Percentiles rank a stretch among this genome's conserved stretches.
Evolutionary conservation across 2,888 invertebrate species (phyloP).

Genomic region (Ormyrus pomaceus): DNA sequence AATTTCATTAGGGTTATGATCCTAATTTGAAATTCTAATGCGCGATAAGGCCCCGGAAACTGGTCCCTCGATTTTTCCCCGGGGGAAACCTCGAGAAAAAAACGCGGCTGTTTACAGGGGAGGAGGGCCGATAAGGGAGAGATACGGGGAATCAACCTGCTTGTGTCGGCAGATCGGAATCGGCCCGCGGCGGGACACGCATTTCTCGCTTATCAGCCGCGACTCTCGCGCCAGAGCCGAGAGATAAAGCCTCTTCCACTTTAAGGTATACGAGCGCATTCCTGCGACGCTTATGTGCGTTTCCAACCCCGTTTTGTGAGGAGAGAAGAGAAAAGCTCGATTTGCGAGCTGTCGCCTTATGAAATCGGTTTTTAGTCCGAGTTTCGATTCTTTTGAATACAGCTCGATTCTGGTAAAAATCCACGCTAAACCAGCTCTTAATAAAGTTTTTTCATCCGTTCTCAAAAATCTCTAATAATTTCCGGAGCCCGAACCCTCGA

Average conservation of each 20-base stretch:
- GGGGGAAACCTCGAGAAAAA: neutral
- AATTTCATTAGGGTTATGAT: too few species aligned
- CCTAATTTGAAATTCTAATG: neutral
- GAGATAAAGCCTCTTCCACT: neutral
- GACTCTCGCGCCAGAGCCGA: conserved; percentile 49
- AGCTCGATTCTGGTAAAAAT: too few species aligned
- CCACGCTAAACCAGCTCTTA: too few species aligned
- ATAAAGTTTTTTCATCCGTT: too few species aligned
- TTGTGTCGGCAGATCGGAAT: conserved; percentile 61
- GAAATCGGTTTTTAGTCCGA: too few species aligned
- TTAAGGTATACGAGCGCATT: too few species aligned
- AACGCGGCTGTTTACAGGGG: conserved; percentile 24
- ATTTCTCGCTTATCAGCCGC: conserved; percentile 63
- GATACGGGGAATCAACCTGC: conserved; percentile 60
- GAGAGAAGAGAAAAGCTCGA: too few species aligned
- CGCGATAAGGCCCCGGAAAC: neutral
- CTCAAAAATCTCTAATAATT: too few species aligned
- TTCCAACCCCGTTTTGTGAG: neutral
- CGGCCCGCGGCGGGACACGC: conserved; percentile 59
- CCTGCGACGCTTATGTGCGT: neutral
- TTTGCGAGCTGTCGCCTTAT: too few species aligned
- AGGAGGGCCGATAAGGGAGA: neutral
- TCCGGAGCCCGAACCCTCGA: neutral
- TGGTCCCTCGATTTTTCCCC: too few species aligned
- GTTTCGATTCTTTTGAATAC: too few species aligned